Percentiles rank a stretch among this genome's conserved stretches.
Conservation (phyloP, 2,797 vertebrate species). For the Podarcis lilfordi region DNA sequence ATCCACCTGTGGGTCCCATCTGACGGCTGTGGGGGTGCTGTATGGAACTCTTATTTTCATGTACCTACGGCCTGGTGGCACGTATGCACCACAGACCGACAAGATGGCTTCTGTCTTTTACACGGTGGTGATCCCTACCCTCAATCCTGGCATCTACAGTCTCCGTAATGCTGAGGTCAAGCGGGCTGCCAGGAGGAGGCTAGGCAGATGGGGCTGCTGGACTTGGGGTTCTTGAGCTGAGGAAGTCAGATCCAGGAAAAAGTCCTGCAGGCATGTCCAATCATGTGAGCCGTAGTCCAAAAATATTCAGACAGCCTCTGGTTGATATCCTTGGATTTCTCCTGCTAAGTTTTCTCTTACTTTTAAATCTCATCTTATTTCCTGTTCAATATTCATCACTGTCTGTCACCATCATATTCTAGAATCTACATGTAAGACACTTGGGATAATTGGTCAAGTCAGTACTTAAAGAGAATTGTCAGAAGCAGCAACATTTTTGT, state of each 20-base stretch:
- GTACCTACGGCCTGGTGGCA: slow-evolving; percentile 50
- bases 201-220: background rate
- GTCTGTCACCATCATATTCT: background rate
- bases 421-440: background rate
- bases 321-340: background rate
- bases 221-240: background rate
- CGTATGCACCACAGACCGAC: slow-evolving; percentile 52
- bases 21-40: slow-evolving; percentile 58
- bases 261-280: background rate
- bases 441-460: background rate
- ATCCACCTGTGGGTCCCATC: slow-evolving; percentile 60
- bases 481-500: background rate
- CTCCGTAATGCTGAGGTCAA: slow-evolving; percentile 61
- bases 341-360: background rate
- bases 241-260: background rate
- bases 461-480: background rate
- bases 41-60: slow-evolving; percentile 56
- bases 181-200: slow-evolving; percentile 24
- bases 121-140: slow-evolving; percentile 53
- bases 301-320: too few relatives aligned
- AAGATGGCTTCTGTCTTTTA: slow-evolving; percentile 67
- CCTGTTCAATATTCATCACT: too few relatives aligned
- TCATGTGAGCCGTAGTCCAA: too few relatives aligned
- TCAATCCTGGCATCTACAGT: slow-evolving; percentile 63
- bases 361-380: background rate